Base-by-base conservation (phyloP, 2,113 vertebrate genomes). In the Psilopsiagon aymara region DNA sequence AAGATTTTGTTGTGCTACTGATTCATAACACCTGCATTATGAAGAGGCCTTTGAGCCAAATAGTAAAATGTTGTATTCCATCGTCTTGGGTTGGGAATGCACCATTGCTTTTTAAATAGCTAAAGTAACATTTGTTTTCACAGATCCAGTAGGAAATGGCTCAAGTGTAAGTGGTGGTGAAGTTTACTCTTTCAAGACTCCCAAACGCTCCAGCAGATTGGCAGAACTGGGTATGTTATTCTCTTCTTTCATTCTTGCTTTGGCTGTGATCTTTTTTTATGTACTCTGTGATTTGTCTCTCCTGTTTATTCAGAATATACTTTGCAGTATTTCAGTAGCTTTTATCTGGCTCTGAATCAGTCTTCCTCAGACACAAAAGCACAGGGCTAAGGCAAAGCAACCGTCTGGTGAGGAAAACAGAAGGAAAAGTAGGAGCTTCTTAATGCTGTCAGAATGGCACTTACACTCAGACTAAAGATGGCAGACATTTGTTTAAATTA, bases 141-240 rank as follows among this genome's bases (percentile, higher is more conserved):
- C 87, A 98, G 98, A 96, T 71, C 69, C 97, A 13, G 52, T 97
- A 88, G 95, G 79, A 96, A 98, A 98, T 95, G 97, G 97, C 37
- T 95, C 97, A 82, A 63, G 60, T 73, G 44, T 98, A 67, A 90
- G 97, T 51, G 97, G 97, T 53, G 81, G 97, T 63, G 98, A 99
- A 69, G 98, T 99, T 95, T 99, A 99, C 95, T 97, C 98, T 1
- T 99, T 99, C 96, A 98, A 99, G 95, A 98, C 97, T 86, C 97
- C 97, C 86, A 99, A 98, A 94, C 98, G 98, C 11, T 93, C 98
- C 75, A 98, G 98, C 96, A 98, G 98, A 95, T 99, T 99, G 99
- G 97, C 99, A 92, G 98, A 99, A 86, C 98, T 98, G 59, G 99
- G 99, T 99, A 98, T 68, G 97, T 93, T 92, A 73, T 86, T 47